A percentile compares a stretch with the other conserved stretches of the same genome.
Evolutionary conservation across 92 coral and sea anemone species (phyloP).

Genomic region (Scolanthus callimorphus): DNA sequence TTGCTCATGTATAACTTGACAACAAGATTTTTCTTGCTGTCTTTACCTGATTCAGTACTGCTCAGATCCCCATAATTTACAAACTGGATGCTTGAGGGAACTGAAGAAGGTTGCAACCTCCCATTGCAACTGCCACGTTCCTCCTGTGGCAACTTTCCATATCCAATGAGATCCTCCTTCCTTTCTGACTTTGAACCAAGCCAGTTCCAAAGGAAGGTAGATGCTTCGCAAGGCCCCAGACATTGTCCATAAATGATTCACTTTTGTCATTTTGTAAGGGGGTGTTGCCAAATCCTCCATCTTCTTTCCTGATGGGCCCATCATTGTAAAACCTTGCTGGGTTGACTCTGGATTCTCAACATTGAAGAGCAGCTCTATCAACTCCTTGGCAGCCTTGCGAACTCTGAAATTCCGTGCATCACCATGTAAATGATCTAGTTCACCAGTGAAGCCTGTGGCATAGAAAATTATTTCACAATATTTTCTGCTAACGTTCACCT

Average conservation of each 20-base stretch:
- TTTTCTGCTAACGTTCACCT: too few species aligned
- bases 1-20: too few species aligned
- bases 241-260: conserved; percentile 5
- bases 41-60: conserved; percentile 5
- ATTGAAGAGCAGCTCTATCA: conserved; percentile 79
- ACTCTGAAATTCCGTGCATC: conserved; percentile 90
- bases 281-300: conserved; percentile 84
- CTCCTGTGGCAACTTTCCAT: not conserved
- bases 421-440: conserved; percentile 65
- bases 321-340: conserved; percentile 44
- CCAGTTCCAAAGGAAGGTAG: conserved; percentile 8
- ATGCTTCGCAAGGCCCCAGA: conserved; percentile 10
- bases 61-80: conserved; percentile 31
- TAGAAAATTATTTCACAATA: too few species aligned
- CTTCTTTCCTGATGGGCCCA: conserved; percentile 67
- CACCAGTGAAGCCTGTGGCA: conserved; percentile 78
- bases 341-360: conserved; percentile 78
- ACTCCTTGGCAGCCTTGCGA: conserved; percentile 70
- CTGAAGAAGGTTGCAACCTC: not conserved
- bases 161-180: conserved; percentile 3
- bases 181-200: not conserved
- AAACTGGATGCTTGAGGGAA: conserved; percentile 18
- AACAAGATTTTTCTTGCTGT: too few species aligned
- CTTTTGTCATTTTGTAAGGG: conserved; percentile 12
- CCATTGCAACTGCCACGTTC: conserved; percentile 5